Evolutionary conservation across 92 coral and sea anemone genomes (phyloP).

Genomic region (Parazoanthus atlanticus): DNA sequence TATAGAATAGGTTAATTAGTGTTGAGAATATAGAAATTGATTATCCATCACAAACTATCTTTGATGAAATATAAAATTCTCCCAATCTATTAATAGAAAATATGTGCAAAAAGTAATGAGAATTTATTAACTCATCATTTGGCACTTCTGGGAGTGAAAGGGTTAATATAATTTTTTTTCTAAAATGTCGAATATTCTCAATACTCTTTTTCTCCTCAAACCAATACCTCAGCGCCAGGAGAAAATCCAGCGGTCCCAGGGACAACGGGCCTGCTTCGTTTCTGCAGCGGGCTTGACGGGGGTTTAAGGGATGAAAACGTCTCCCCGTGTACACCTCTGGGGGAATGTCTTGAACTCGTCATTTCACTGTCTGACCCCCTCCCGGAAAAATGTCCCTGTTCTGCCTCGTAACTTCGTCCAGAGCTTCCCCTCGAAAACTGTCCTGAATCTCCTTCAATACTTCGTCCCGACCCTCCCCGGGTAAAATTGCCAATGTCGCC

Average conservation of each 20-base stretch:
- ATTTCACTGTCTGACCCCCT: conserved; percentile 36
- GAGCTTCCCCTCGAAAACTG: conserved; percentile 17
- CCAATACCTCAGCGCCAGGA: conserved; percentile 17
- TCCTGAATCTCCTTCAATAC: conserved; percentile 27
- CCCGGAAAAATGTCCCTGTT: conserved; percentile 4
- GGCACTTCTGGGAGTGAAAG: too few relatives aligned
- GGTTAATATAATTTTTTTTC: too few relatives aligned
- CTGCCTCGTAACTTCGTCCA: conserved; percentile 12
- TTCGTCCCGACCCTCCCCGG: conserved; percentile 38
- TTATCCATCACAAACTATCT: too few relatives aligned
- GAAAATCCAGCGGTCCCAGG: neutral
- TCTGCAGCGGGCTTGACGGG: conserved; percentile 26
- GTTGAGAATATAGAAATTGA: too few relatives aligned
- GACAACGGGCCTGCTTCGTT: conserved; percentile 24
- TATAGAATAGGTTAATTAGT: too few relatives aligned
- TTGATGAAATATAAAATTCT: too few relatives aligned
- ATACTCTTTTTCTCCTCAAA: neutral
- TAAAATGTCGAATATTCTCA: too few relatives aligned
- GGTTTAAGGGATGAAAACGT: neutral
- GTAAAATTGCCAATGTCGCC: conserved; percentile 29
- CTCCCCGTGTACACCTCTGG: neutral
- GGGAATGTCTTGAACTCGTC: conserved; percentile 1
- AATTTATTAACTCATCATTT: too few relatives aligned
- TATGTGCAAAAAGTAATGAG: too few relatives aligned
- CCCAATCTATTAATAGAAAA: too few relatives aligned